Conservation (phyloP, 2,888 invertebrate genomes). For the Ophion ventricosus region DNA sequence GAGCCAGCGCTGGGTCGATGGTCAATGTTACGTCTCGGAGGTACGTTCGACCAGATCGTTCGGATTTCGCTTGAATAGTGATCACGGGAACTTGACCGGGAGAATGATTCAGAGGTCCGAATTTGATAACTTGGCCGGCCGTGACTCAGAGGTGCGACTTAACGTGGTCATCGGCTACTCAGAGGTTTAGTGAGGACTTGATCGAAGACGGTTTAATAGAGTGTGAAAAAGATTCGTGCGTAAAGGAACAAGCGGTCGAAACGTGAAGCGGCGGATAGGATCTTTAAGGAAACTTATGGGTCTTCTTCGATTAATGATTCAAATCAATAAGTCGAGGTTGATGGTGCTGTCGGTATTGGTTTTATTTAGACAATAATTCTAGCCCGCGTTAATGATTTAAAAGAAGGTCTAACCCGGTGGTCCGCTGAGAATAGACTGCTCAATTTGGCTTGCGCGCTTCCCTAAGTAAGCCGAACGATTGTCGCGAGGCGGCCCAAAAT, state of each 20-base stretch:
- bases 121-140: neutral
- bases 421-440: neutral
- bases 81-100: neutral
- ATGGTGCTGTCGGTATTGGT: no score
- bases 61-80: no score
- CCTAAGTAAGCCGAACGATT: neutral
- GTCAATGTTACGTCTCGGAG: no score
- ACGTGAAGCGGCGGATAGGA: neutral
- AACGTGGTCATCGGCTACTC: neutral
- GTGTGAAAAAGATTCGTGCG: neutral
- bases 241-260: neutral
- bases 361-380: no score
- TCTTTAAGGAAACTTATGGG: neutral
- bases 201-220: neutral
- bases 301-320: no score
- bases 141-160: neutral
- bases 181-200: neutral
- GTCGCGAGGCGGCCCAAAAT: no score
- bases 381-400: no score
- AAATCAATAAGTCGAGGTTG: no score
- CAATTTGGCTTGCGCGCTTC: neutral
- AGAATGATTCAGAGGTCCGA: neutral
- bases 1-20: no score
- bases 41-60: no score
- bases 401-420: neutral